These are phyloP conservation scores for Lasioglossum pauxillum DNA, from an alignment of 2,888 invertebrate species.

Conservation along the genomic window DNA sequence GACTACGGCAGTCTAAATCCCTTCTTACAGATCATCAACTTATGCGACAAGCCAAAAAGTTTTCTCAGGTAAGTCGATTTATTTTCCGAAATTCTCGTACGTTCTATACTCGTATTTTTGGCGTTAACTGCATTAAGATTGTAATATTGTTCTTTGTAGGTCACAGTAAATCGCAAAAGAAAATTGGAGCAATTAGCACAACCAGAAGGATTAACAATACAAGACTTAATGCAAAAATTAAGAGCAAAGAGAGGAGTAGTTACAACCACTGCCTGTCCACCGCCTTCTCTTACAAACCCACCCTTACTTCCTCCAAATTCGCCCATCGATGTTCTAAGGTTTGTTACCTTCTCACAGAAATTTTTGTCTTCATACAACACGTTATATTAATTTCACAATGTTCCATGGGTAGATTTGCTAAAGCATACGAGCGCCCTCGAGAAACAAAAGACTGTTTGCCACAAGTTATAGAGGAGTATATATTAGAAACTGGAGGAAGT, in stretches of 20 bases:
- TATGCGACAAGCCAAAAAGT: conserved; percentile 90
- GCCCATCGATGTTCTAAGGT: conserved; percentile 82
- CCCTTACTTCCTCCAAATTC: conserved; percentile 81
- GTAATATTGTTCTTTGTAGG: conserved; percentile 82
- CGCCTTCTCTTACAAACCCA: conserved; percentile 81
- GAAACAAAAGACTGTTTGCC: conserved; percentile 90
- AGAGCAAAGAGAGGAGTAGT: conserved; percentile 80
- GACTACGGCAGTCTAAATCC: conserved; percentile 90
- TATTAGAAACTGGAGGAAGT: conserved; percentile 93
- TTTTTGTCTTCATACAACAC: neutral
- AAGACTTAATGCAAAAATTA: conserved; percentile 86
- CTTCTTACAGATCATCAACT: conserved; percentile 91
- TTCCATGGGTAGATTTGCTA: conserved; percentile 83
- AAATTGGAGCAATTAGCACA: conserved; percentile 94
- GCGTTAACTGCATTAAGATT: neutral
- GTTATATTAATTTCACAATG: conserved; percentile 10
- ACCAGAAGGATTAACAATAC: conserved; percentile 91
- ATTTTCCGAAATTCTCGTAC: conserved; percentile 12
- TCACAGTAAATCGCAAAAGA: conserved; percentile 93
- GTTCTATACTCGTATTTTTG: neutral
- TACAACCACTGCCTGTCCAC: conserved; percentile 80
- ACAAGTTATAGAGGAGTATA: conserved; percentile 94
- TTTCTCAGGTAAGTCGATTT: conserved; percentile 88
- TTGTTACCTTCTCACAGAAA: conserved; percentile 1
- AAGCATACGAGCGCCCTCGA: conserved; percentile 87